These are phyloP conservation scores for Manacus vitellinus DNA, from an alignment of 2,113 vertebrate species.

Conservation along the genomic window DNA sequence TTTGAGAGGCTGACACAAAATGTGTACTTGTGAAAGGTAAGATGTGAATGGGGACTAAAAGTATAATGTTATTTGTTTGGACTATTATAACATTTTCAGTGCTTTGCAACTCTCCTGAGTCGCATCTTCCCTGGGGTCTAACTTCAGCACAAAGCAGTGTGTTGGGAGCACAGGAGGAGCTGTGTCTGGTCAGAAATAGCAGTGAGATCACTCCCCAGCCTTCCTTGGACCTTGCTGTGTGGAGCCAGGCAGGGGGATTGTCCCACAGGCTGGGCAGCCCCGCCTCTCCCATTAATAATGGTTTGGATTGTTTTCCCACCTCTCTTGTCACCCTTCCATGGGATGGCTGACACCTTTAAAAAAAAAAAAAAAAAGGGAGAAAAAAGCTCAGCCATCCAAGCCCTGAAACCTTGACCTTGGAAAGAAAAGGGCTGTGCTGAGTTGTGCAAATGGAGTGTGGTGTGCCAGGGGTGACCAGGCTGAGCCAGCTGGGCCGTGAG, in stretches of 20 bases:
- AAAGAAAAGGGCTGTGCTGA: neutral
- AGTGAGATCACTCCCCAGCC: neutral
- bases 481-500: neutral
- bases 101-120: neutral
- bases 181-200: neutral
- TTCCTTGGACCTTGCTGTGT: neutral
- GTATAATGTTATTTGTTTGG: neutral
- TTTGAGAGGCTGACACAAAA: neutral
- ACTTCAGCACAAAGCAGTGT: neutral
- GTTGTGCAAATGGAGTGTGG: neutral
- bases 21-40: neutral
- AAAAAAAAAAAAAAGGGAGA: neutral
- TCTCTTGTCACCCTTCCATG: neutral
- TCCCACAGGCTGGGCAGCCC: neutral
- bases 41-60: neutral
- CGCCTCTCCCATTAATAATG: accelerated
- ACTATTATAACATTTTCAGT: neutral
- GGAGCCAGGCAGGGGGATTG: neutral
- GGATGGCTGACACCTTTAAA: neutral
- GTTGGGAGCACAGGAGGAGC: neutral
- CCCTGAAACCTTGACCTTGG: neutral
- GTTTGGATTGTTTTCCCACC: neutral
- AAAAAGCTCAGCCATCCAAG: accelerated
- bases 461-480: neutral
- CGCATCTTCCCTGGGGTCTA: neutral